Evolutionary conservation across 2,797 vertebrate species (phyloP), one percentile per base, ranked within the genome.

Genomic region (Propithecus perrieri): DNA sequence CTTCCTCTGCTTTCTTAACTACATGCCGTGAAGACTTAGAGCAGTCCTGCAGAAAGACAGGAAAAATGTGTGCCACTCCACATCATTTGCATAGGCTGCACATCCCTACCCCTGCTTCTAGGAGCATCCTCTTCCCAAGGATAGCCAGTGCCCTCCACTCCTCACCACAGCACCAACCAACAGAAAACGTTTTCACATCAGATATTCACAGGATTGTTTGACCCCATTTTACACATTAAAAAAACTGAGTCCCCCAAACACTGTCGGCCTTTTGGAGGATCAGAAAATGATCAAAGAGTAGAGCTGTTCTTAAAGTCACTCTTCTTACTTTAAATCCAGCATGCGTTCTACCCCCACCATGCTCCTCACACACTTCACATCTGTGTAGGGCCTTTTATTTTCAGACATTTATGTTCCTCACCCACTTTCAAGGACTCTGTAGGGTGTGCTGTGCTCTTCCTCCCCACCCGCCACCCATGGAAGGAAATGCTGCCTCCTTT

Each of bases 51-150:
- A 7, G 65, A n/a, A 30, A 79, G 91, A 67, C 11, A 38, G 94
- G 89, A 43, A 80, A 1, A 1, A 0, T 0, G 0, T 28, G 5
- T 1, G 35, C 5, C 22, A 3, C n/a, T 50, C 38, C 0, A 8
- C 0, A 12, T 57, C 11, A 35, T 43, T n/a, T 74, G 24, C 55
- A 18, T 1, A 4, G 81, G 46, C 72, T 14, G 1, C 20, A 18
- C 10, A 5, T 30, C 5, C 41, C 4, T 0, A 33, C 6, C 20
- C 14, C 22, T 15, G 38, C 76, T 28, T 14, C 14, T 0, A 53
- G 35, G 30, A 55, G 5, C 15, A 3, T 17, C 30, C 3, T 17
- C 76, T 67, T 35, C 88, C 28, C 5, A 1, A 75, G 43, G 63
- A 81, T 15, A 26, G 26, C 48, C 14, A 6, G n/a, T 50, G 53